Evolutionary conservation across 2,113 vertebrate genomes (phyloP).

Genomic region (Sapajus apella): DNA sequence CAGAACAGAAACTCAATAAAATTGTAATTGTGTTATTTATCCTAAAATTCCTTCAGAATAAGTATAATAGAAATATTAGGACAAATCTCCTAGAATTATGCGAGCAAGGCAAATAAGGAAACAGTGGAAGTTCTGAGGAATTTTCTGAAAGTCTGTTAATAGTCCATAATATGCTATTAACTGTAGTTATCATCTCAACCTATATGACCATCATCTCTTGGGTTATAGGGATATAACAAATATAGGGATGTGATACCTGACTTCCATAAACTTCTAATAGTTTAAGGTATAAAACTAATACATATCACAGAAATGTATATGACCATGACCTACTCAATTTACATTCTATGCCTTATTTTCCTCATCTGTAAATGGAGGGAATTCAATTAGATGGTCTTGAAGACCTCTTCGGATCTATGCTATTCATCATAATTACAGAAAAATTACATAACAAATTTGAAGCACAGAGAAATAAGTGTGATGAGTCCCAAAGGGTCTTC

Average conservation of each 20-base stretch:
- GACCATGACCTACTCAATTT: not conserved
- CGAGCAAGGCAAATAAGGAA: not conserved
- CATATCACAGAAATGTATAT: not conserved
- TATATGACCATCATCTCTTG: not conserved
- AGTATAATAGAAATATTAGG: not conserved
- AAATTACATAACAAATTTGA: not conserved
- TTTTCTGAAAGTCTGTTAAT: not conserved
- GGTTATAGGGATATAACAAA: not conserved
- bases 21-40: not conserved
- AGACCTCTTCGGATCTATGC: not conserved
- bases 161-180: not conserved
- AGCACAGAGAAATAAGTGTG: not conserved
- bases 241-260: not conserved
- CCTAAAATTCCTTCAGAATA: conserved; percentile 6
- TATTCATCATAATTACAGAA: not conserved
- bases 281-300: not conserved
- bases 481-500: not conserved
- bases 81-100: not conserved
- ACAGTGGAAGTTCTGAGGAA: not conserved
- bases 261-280: not conserved
- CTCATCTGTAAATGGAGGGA: not conserved
- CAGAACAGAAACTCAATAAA: not conserved
- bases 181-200: not conserved
- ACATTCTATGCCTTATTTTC: not conserved
- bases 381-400: not conserved